phyloP scores from a whole-genome alignment of 2,797 vertebrate species.

The Tinamus major region DNA sequence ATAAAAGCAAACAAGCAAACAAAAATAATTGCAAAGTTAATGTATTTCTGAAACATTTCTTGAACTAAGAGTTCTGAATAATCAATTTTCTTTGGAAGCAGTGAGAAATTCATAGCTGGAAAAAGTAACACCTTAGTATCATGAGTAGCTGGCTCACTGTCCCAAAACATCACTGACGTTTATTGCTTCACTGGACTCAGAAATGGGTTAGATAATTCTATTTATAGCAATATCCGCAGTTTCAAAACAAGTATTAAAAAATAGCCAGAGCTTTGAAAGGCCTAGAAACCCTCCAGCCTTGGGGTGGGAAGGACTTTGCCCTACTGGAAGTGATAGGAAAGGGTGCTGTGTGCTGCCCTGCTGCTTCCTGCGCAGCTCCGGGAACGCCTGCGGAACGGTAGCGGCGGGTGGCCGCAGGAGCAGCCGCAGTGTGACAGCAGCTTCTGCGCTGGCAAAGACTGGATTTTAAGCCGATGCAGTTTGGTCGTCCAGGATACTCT shows the following conservation, averaged over 20 bases:
- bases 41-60: not conserved
- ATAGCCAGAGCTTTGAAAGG: not conserved
- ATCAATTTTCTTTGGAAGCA: not conserved
- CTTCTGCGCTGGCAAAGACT: not conserved
- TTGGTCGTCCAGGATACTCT: not conserved
- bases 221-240: not conserved
- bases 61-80: not conserved
- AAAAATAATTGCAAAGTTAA: not conserved
- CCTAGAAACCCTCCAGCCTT: not conserved
- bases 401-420: not conserved
- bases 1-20: not conserved
- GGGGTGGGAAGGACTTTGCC: not conserved
- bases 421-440: not conserved
- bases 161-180: not conserved
- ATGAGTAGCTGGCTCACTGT: not conserved
- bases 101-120: not conserved
- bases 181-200: not conserved
- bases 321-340: not conserved
- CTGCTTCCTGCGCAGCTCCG: not conserved
- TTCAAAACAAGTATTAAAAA: conserved; percentile 20
- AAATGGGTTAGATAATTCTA: not conserved
- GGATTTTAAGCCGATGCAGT: not conserved
- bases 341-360: not conserved
- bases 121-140: not conserved
- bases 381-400: too few species aligned